Evolutionary conservation across 2,113 vertebrate genomes (phyloP).

Genomic region (Siniperca knerii): DNA sequence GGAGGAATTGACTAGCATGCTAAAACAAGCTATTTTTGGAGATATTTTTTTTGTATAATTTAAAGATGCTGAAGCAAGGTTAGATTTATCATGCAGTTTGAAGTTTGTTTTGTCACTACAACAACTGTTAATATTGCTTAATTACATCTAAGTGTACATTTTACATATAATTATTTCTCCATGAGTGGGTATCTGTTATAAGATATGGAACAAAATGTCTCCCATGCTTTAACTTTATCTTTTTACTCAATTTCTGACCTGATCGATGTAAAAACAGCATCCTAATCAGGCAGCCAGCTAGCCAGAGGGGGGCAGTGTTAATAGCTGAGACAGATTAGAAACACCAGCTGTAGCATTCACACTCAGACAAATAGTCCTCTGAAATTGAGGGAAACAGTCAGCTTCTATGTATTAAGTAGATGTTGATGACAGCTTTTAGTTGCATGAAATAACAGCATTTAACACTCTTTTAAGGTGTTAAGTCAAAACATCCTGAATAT

Average conservation of each 20-base stretch:
- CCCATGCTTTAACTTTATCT: not conserved
- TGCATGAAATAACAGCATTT: not conserved
- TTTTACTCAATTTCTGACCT: not conserved
- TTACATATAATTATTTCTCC: not conserved
- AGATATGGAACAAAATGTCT: not conserved
- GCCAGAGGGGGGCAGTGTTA: conserved; percentile 77
- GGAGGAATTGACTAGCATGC: conserved; percentile 43
- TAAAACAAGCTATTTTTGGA: conserved; percentile 20
- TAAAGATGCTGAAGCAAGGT: not conserved
- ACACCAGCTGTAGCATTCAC: conserved; percentile 27
- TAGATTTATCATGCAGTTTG: not conserved
- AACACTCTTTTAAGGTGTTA: not conserved
- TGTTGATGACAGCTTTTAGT: conserved; percentile 2
- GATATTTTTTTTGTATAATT: not conserved
- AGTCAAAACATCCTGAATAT: not conserved
- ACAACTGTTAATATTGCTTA: not conserved
- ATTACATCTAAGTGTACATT: not conserved
- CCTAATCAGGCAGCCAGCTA: conserved; percentile 20
- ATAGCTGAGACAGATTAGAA: conserved; percentile 37
- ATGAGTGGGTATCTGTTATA: not conserved
- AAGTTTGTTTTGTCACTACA: not conserved
- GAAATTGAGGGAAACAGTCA: conserved; percentile 3
- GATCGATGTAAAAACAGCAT: conserved; percentile 6
- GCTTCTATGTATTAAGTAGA: not conserved
- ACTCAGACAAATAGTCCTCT: not conserved